Percentiles rank a stretch among this genome's conserved stretches.
phyloP scores from a whole-genome alignment of 2,888 invertebrate species.

The Drepana falcataria region DNA sequence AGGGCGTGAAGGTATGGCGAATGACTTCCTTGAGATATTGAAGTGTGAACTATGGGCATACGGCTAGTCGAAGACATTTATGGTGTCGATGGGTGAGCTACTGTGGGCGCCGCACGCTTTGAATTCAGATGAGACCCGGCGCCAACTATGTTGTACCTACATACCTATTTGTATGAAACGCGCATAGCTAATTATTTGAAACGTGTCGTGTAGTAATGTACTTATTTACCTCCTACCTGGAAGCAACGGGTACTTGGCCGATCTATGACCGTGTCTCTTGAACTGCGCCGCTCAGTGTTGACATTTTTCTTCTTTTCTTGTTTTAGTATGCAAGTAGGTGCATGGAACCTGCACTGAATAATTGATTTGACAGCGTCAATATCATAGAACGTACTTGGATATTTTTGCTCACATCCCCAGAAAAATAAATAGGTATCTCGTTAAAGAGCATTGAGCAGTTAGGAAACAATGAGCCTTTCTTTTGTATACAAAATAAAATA shows the following conservation, averaged over 20 bases:
- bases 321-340: background rate
- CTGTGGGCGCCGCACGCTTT: constrained; percentile 27
- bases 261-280: background rate
- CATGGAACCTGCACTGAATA: background rate
- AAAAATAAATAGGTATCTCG: too few species aligned
- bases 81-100: constrained; percentile 13
- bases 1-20: background rate
- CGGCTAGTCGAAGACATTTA: constrained; percentile 20
- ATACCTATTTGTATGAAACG: constrained; percentile 37
- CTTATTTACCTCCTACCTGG: constrained; percentile 9
- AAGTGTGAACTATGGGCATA: constrained; percentile 16
- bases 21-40: constrained; percentile 7
- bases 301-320: background rate
- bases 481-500: background rate
- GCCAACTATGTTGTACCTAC: constrained; percentile 33
- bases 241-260: constrained; percentile 8
- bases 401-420: background rate
- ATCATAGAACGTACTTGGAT: background rate
- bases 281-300: background rate
- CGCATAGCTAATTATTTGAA: constrained; percentile 55
- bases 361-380: background rate
- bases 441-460: too few species aligned
- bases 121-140: constrained; percentile 63
- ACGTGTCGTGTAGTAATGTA: constrained; percentile 27
- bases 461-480: background rate